Evolutionary conservation across 2,888 invertebrate genomes (phyloP).

Genomic region (Stomorhina lunata): DNA sequence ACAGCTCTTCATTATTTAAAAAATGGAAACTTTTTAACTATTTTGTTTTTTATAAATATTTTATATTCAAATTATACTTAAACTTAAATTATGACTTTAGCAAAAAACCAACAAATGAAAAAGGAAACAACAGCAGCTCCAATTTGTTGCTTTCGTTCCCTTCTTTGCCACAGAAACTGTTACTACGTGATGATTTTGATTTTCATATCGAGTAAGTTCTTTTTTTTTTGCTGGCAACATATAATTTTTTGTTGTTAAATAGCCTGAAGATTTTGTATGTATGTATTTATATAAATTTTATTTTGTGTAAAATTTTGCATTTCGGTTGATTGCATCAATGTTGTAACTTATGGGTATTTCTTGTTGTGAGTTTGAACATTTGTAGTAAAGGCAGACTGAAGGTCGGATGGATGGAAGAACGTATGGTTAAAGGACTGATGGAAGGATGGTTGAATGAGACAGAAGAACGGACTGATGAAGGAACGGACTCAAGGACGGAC

Average conservation of each 20-base stretch:
- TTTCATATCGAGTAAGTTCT: slow-evolving; percentile 4
- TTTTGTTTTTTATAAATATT: neutral
- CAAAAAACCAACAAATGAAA: too few species aligned
- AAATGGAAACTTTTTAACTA: neutral
- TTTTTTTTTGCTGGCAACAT: neutral
- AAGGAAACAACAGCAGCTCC: neutral
- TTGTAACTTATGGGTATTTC: neutral
- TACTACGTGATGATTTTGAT: slow-evolving; percentile 41
- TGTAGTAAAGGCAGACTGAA: too few species aligned
- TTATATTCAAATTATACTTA: slow-evolving; percentile 24
- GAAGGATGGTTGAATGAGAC: too few species aligned
- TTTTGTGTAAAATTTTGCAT: neutral
- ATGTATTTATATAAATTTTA: neutral
- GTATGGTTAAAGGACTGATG: too few species aligned
- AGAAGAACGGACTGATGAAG: too few species aligned
- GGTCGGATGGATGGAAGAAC: too few species aligned
- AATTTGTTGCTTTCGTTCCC: neutral
- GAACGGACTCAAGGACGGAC: too few species aligned
- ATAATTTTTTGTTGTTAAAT: neutral
- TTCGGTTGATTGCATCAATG: slow-evolving; percentile 12
- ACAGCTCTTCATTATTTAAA: too few species aligned
- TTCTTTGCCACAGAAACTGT: neutral
- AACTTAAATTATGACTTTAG: slow-evolving; percentile 7
- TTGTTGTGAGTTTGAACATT: neutral
- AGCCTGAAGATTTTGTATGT: neutral